Percentiles rank a stretch among this genome's conserved stretches.
Evolutionary conservation across 2,113 vertebrate genomes (phyloP).

Genomic region (Hucho hucho): DNA sequence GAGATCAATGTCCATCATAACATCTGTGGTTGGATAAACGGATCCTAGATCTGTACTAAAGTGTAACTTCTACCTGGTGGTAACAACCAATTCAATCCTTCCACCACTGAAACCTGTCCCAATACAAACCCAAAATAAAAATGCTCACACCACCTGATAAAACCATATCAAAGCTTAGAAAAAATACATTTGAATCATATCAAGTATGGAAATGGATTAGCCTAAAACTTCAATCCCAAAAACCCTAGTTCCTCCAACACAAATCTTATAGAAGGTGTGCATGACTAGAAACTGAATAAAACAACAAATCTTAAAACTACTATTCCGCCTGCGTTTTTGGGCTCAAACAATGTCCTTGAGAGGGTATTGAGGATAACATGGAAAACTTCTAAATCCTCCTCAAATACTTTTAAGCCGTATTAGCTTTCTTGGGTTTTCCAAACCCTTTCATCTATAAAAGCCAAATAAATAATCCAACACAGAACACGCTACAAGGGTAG

Average conservation of each 20-base stretch:
- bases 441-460: no score
- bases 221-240: neutral
- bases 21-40: neutral
- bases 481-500: no score
- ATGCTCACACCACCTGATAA: neutral
- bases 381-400: no score
- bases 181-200: neutral
- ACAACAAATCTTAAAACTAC: neutral
- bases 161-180: neutral
- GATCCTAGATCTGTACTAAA: neutral
- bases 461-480: no score
- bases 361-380: neutral
- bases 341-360: neutral
- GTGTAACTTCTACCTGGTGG: neutral
- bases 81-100: neutral
- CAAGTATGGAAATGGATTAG: neutral
- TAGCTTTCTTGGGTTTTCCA: no score
- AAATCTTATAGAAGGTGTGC: neutral
- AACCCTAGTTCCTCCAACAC: neutral
- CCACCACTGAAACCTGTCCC: neutral
- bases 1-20: slow-evolving; percentile 12
- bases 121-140: neutral
- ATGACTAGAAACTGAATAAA: neutral
- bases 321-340: neutral
- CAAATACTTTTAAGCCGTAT: neutral